Evolutionary conservation across 2,888 invertebrate species (phyloP).

Genomic region (Ennomos erosarius): DNA sequence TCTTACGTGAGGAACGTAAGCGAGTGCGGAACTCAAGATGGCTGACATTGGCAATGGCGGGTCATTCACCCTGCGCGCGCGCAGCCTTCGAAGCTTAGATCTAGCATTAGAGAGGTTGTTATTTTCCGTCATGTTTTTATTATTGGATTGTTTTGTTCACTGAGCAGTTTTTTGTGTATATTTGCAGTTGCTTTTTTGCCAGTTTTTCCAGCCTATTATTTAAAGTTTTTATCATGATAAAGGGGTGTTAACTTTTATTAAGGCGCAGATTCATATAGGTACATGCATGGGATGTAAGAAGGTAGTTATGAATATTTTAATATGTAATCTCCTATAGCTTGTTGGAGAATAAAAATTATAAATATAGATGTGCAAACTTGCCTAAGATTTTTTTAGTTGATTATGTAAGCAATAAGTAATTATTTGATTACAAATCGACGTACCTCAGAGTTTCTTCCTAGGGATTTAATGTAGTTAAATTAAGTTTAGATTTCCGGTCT

Average conservation of each 20-base stretch:
- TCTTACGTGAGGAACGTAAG: constrained; percentile 85
- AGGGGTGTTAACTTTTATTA: not conserved
- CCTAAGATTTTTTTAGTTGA: too few relatives aligned
- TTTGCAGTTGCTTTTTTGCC: constrained; percentile 40
- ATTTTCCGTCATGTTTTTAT: constrained; percentile 74
- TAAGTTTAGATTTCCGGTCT: too few relatives aligned
- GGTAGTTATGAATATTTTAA: too few relatives aligned
- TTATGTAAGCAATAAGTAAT: too few relatives aligned
- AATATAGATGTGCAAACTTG: too few relatives aligned
- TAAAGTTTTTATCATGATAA: constrained; percentile 11
- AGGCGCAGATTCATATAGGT: not conserved
- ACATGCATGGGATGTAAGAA: too few relatives aligned
- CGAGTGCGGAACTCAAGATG: constrained; percentile 84
- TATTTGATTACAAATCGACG: too few relatives aligned
- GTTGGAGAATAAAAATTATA: too few relatives aligned
- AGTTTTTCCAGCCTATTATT: constrained; percentile 16
- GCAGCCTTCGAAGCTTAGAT: constrained; percentile 84
- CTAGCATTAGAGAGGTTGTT: constrained; percentile 83
- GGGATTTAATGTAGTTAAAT: too few relatives aligned
- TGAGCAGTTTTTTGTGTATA: constrained; percentile 31
- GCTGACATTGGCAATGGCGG: constrained; percentile 85
- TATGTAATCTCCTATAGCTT: too few relatives aligned
- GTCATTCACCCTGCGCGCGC: constrained; percentile 77
- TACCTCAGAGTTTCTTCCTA: too few relatives aligned
- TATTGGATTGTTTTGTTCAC: constrained; percentile 53